Conservation (phyloP, 2,888 invertebrate genomes). For the Ormyrus thymus region DNA sequence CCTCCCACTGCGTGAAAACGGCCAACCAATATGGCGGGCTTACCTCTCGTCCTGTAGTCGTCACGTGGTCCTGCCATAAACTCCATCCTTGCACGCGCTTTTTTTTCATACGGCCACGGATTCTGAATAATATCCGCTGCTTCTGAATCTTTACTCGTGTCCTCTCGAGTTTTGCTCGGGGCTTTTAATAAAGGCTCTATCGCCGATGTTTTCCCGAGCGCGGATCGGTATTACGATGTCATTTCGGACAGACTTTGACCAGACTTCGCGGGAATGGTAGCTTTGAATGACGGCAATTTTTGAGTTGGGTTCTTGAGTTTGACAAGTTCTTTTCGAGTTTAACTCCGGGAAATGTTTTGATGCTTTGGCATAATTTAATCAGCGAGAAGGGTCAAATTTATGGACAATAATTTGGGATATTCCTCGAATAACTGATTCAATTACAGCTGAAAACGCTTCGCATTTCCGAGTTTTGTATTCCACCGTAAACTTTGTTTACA, state of each 20-base stretch:
- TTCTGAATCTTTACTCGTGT: conserved; percentile 40
- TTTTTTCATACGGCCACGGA: neutral
- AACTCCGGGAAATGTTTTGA: no score
- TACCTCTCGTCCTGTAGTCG: conserved; percentile 34
- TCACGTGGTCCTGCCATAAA: conserved; percentile 62
- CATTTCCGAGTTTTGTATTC: conserved; percentile 1
- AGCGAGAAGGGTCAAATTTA: neutral
- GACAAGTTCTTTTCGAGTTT: no score
- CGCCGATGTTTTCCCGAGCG: conserved; percentile 3
- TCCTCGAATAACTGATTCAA: conserved; percentile 21
- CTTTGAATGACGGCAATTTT: no score
- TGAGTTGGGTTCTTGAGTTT: no score
- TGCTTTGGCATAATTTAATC: no score
- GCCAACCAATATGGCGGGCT: conserved; percentile 68
- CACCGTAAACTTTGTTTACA: conserved; percentile 33
- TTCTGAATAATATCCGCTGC: conserved; percentile 11
- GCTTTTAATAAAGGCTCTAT: conserved; percentile 33
- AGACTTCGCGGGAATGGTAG: no score
- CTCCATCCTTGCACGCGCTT: conserved; percentile 42
- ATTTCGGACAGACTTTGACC: neutral
- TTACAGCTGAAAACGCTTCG: conserved; percentile 5
- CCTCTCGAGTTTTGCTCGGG: conserved; percentile 24
- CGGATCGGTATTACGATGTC: neutral
- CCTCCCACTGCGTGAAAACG: neutral
- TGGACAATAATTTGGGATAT: neutral